phyloP scores from a whole-genome alignment of 1,140 invertebrate genomes.

The Diorhabda elongata region DNA sequence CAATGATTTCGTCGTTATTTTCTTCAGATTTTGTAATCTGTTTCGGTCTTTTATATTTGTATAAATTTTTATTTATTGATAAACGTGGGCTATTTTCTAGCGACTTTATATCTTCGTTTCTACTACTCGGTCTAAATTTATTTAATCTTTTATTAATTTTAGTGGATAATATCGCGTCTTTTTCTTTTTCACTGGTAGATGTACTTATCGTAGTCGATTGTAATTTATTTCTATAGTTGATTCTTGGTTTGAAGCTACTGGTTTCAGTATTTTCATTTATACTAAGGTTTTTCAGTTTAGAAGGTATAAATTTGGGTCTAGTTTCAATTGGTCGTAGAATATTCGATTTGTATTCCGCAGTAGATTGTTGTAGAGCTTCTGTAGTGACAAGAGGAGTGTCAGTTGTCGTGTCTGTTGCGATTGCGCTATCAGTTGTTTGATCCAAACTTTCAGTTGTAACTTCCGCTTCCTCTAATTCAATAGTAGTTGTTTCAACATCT shows the following conservation, averaged over 20 bases:
- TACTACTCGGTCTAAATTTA: conserved; percentile 4
- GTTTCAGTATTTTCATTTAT: conserved; percentile 10
- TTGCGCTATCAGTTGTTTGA: conserved; percentile 2
- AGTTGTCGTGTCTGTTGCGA: conserved; percentile 15
- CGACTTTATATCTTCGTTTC: not conserved
- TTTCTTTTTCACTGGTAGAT: not conserved
- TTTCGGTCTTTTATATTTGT: conserved; percentile 27
- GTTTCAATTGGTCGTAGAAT: conserved; percentile 27
- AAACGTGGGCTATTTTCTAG: too few relatives aligned
- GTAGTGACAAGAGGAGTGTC: not conserved
- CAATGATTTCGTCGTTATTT: conserved; percentile 37
- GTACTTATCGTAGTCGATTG: not conserved
- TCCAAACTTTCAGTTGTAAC: not conserved
- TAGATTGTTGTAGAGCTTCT: conserved; percentile 21
- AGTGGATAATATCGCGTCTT: not conserved
- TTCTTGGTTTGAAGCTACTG: not conserved
- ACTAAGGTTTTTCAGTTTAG: conserved; percentile 7
- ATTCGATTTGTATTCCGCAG: conserved; percentile 19
- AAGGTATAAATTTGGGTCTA: conserved; percentile 24
- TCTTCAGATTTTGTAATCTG: conserved; percentile 47
- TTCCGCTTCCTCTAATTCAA: not conserved
- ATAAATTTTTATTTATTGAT: conserved; percentile 24
- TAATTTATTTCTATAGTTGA: not conserved
- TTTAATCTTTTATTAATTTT: not conserved
- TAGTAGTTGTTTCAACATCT: conserved; percentile 7